Conservation (phyloP, 2,797 vertebrate species). For the Peromyscus melanophrys region DNA sequence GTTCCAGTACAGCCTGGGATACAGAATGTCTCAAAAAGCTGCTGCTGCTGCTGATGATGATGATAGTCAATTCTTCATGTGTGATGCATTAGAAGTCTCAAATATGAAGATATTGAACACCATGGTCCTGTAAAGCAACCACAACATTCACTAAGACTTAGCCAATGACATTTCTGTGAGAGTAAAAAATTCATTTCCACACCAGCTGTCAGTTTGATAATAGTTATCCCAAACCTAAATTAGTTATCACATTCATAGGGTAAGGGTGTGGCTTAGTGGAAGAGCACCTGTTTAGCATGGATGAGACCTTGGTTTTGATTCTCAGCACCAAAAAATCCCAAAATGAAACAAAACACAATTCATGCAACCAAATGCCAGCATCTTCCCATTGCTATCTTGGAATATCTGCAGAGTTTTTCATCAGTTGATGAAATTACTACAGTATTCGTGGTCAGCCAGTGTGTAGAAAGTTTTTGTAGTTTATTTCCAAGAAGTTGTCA, state of each 20-base stretch:
- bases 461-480: constrained; percentile 23
- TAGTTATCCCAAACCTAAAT: neutral
- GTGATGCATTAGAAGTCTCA: constrained; percentile 12
- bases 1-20: neutral
- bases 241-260: neutral
- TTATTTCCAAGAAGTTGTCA: constrained; percentile 63
- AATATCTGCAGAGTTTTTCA: neutral
- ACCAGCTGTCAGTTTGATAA: neutral
- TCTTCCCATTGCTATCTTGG: neutral
- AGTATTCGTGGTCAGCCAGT: neutral
- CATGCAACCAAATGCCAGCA: neutral
- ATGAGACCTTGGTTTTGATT: neutral
- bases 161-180: neutral
- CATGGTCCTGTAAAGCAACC: neutral
- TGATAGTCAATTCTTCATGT: neutral
- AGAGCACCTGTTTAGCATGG: neutral
- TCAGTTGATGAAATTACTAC: constrained; percentile 3
- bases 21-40: neutral
- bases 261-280: neutral
- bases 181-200: neutral
- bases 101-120: neutral
- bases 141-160: neutral
- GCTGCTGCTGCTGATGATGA: too few species aligned
- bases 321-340: neutral
- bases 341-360: neutral